Evolutionary conservation across 1,140 invertebrate species (phyloP).

Genomic region (Scaptomyza montana): DNA sequence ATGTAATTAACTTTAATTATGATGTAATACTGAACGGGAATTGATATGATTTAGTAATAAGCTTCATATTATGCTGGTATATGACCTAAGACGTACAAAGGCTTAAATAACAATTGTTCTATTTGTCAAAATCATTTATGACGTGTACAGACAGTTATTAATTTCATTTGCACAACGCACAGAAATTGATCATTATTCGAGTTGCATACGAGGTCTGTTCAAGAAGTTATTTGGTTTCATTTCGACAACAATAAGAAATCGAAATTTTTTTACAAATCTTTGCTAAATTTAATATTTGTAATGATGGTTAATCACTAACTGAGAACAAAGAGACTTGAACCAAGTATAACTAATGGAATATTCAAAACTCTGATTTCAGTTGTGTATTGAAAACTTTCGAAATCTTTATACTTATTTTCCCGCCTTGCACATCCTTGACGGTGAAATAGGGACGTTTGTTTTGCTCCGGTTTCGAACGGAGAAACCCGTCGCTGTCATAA

Average conservation of each 20-base stretch:
- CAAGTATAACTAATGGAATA: too few species aligned
- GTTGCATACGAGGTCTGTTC: neutral
- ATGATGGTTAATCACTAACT: too few species aligned
- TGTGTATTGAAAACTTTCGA: too few species aligned
- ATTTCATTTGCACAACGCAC: conserved; percentile 27
- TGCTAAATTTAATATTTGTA: too few species aligned
- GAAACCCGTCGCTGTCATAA: conserved; percentile 44
- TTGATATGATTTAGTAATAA: neutral
- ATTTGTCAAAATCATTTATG: conserved; percentile 4
- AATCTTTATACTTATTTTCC: neutral
- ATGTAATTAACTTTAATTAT: too few species aligned
- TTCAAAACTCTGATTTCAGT: too few species aligned
- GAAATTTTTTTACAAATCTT: too few species aligned
- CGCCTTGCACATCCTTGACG: conserved; percentile 27
- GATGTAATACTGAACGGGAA: too few species aligned
- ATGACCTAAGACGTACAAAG: neutral
- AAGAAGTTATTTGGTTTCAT: neutral
- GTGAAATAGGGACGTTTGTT: neutral
- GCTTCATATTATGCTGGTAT: neutral
- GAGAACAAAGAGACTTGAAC: too few species aligned
- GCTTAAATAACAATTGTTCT: neutral
- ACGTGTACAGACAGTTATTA: conserved; percentile 35
- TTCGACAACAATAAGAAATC: too few species aligned
- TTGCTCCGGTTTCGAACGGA: conserved; percentile 11
- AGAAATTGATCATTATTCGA: neutral